Percentiles rank a stretch among this genome's conserved stretches.
Conservation (phyloP, 1,140 invertebrate genomes). For the Diabrotica virgifera region DNA sequence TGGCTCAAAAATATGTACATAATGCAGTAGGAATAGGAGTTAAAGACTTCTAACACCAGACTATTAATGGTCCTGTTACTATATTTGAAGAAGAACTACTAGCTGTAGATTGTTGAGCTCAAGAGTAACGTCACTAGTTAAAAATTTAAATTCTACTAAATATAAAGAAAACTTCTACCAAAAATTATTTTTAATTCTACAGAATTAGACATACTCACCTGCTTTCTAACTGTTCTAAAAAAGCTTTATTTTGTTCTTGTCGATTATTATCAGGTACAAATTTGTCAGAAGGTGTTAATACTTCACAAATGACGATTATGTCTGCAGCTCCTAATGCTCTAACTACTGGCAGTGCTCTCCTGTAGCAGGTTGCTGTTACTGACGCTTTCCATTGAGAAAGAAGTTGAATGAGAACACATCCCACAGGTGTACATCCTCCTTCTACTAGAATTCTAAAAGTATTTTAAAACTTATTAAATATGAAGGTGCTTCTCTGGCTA, state of each 20-base stretch:
- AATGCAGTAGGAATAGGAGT: no score
- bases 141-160: no score
- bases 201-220: neutral
- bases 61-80: no score
- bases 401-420: constrained; percentile 70
- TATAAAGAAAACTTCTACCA: no score
- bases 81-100: no score
- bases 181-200: no score
- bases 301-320: constrained; percentile 47
- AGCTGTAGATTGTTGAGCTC: no score
- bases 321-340: constrained; percentile 58
- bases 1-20: no score
- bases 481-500: no score
- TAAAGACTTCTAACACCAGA: no score
- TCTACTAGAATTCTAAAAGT: constrained; percentile 63
- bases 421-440: constrained; percentile 67
- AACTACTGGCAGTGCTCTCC: constrained; percentile 53
- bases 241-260: constrained; percentile 19
- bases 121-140: no score
- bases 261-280: constrained; percentile 19
- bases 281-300: constrained; percentile 14
- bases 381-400: constrained; percentile 65
- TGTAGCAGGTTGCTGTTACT: constrained; percentile 56
- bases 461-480: no score
- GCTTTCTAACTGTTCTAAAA: constrained; percentile 40